Evolutionary conservation across 1,140 invertebrate species (phyloP), one percentile per base, ranked within the genome.

Genomic region (Drosophila willistoni): DNA sequence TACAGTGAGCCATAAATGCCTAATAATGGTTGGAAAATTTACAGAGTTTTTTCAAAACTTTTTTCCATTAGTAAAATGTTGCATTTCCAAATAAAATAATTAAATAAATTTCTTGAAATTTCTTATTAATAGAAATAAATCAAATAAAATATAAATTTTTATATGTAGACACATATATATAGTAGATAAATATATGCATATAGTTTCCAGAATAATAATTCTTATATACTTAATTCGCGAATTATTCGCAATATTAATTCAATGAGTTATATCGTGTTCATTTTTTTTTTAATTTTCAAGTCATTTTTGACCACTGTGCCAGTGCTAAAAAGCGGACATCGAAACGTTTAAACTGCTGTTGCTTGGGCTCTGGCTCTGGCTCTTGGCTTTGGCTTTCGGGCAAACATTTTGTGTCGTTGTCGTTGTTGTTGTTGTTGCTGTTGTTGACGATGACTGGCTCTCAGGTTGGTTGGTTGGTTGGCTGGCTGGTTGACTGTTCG

Each of bases 301-400:
- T 1, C 22, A 0, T 68, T 66, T 62, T 13, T n/a, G 0, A 13
- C 71, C 82, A 86, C 71, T 44, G 82, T 86, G 47, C 67, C 41
- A 14, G 25, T 22, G 19, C 33, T 63, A 36, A 36, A 62, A 62
- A 80, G 77, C 76, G 73, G 69, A 83, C 81, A 76, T 77, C 39
- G 81, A 72, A 56, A 57, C 61, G 73, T 77, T 79, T 83, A 67
- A 71, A 78, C 72, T 75, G 71, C 59, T 84, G 79, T 76, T 55
- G 76, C 73, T 63, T 59, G 47, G 76, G 78, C 66, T 68, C 75
- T 57, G 71, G 64, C 76, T 72, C 66, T 83, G 76, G 59, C 64
- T 67, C 56, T 67, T 81, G 81, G 81, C 75, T 75, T 77, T 86
- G 79, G 82, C 82, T 86, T 85, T 86, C 78, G 83, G 82, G 79